Evolutionary conservation across 2,113 vertebrate species (phyloP).

Genomic region (Athene noctua): DNA sequence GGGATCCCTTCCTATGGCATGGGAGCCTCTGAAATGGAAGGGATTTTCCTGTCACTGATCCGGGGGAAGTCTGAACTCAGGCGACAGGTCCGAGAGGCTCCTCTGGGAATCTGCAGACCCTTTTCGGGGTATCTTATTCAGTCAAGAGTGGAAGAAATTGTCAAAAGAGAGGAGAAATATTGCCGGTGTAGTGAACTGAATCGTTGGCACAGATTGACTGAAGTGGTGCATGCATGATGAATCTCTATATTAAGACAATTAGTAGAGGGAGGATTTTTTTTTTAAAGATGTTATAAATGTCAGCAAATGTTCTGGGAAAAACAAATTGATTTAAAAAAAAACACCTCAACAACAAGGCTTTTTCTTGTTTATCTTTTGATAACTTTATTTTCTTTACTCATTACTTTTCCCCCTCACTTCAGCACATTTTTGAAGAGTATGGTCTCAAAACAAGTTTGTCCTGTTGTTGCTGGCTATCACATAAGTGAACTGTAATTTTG

Average conservation of each 20-base stretch:
- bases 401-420: not conserved
- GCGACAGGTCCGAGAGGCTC: not conserved
- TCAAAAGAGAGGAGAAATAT: not conserved
- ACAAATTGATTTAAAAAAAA: not conserved
- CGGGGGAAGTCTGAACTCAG: not conserved
- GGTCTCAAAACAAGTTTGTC: not conserved
- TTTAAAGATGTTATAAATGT: not conserved
- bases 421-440: not conserved
- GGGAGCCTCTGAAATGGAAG: not conserved
- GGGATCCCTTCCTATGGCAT: not conserved
- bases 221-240: not conserved
- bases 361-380: not conserved
- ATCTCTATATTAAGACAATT: not conserved
- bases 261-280: not conserved
- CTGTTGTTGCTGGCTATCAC: not conserved
- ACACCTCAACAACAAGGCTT: not conserved
- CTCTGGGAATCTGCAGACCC: not conserved
- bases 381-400: not conserved
- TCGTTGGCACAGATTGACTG: not conserved
- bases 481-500: not conserved
- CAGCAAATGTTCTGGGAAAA: not conserved
- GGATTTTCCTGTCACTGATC: not conserved
- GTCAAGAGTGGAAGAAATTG: not conserved
- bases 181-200: not conserved
- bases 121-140: not conserved